Evolutionary conservation across 2,888 invertebrate species (phyloP), one percentile per base, ranked within the genome.

Genomic region (Cheilosia soror): DNA sequence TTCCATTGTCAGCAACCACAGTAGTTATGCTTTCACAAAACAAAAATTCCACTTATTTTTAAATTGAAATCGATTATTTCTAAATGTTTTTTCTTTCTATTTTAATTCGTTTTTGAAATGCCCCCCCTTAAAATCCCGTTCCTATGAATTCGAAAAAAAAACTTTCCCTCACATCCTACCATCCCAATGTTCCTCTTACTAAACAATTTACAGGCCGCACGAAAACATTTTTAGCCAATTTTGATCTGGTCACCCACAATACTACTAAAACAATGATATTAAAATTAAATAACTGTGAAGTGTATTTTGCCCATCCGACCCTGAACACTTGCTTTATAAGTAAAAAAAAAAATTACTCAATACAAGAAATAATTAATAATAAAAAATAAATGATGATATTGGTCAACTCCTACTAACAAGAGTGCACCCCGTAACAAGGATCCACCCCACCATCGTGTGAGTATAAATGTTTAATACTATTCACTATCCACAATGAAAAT

Each of bases 191-290:
- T 65, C 66, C 77, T 20, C 27, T 68, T 33, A 57, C 68, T 72
- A 27, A 68, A 73, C 47, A 73, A 72, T 42, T 82, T 60, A 84
- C 90, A 91, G 91, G 91, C 91, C 91, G 87, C 91, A 91, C 89
- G 91, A 90, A 89, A 90, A 90, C 87, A 89, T 87, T 90, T 90
- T 88, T 89, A 89, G 87, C 88, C 89, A 91, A 87, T 87, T 88
- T 88, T 90, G 90, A 88, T 87, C 68, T 69, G 78, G 44, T 55
- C 29, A 55, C 58, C 77, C 55, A 40, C 5, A 49, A 42, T 53
- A 33, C 42, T 53, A 53, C 73, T 57, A 75, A 68, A 68, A 44
- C 51, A 40, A 62, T 51, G 31, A 51, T 57, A 40, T 27, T 47
- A 55, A 55, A 47, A 58, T 68, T 47, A 63, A 57, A 65, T 71